Percentiles rank a stretch among this genome's conserved stretches.
Conservation (phyloP, 30 jellyfish, hydroid and myxozoan genomes). For the Aurelia sp. region DNA sequence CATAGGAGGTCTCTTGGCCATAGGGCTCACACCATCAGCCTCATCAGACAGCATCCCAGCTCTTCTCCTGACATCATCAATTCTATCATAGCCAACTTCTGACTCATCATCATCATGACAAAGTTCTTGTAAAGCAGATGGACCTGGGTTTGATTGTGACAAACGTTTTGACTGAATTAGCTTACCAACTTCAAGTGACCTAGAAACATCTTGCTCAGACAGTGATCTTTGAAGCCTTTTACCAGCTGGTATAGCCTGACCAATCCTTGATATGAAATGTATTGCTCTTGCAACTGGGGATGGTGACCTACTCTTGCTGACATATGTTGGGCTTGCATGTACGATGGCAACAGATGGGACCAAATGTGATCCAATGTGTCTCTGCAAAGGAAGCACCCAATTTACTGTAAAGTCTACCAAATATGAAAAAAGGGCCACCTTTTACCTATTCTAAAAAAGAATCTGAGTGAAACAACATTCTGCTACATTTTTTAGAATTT, state of each 20-base stretch:
- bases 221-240: constrained; percentile 42
- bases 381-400: constrained; percentile 34
- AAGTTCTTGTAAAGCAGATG: constrained; percentile 33
- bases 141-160: constrained; percentile 61
- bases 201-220: constrained; percentile 40
- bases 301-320: constrained; percentile 73
- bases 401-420: no score
- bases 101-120: constrained; percentile 16
- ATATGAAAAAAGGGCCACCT: no score
- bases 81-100: constrained; percentile 55
- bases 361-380: constrained; percentile 73
- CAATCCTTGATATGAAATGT: constrained; percentile 62
- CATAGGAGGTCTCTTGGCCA: constrained; percentile 54
- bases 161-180: constrained; percentile 17
- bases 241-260: constrained; percentile 72
- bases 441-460: no score
- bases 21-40: not conserved
- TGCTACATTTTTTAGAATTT: no score
- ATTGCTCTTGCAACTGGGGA: constrained; percentile 87
- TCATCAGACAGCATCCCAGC: not conserved
- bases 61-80: constrained; percentile 10
- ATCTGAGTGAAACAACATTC: no score
- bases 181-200: not conserved
- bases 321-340: constrained; percentile 72
- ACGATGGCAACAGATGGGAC: constrained; percentile 85